Percentiles rank a stretch among this genome's conserved stretches.
Conservation (phyloP, 2,797 vertebrate species). For the Liasis olivaceus region DNA sequence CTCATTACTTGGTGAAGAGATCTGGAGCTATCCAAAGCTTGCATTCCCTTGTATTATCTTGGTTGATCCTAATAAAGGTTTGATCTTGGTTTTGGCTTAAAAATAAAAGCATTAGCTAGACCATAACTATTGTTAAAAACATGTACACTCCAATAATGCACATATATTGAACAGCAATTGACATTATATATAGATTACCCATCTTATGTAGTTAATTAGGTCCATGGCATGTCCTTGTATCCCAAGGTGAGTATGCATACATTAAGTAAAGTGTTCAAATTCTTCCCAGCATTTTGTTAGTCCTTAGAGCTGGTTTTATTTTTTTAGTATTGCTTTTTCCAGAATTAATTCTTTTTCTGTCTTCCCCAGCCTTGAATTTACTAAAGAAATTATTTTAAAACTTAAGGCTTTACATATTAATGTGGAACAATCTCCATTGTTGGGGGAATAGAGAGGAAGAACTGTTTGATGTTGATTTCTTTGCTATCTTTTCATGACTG, state of each 20-base stretch:
- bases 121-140: not conserved
- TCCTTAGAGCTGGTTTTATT: not conserved
- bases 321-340: not conserved
- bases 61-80: not conserved
- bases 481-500: not conserved
- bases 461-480: not conserved
- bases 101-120: not conserved
- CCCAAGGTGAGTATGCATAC: not conserved
- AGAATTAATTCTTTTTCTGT: not conserved
- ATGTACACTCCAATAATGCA: not conserved
- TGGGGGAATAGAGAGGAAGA: not conserved
- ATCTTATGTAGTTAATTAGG: slow-evolving; percentile 6
- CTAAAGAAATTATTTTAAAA: not conserved
- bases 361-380: not conserved
- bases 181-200: not conserved
- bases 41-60: not conserved
- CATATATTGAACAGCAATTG: not conserved
- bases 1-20: not conserved
- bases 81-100: not conserved
- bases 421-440: not conserved
- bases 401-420: not conserved
- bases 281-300: not conserved
- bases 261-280: accelerated
- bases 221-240: not conserved
- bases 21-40: not conserved